Conservation (phyloP, 2,888 invertebrate species). For the Halictus quadricinctus region DNA sequence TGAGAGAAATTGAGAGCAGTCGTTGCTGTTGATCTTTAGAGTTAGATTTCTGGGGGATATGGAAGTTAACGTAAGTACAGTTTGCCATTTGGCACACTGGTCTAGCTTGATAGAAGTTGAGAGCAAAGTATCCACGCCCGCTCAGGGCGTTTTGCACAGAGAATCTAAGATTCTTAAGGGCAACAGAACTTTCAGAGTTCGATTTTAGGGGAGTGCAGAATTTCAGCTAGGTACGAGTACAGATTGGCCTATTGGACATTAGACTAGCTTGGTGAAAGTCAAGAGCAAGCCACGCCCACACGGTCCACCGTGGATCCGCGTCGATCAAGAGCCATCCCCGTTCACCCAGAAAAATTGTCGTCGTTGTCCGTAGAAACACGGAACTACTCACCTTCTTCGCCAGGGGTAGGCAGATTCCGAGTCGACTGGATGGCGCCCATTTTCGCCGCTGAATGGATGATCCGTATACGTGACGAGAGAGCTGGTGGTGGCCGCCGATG, state of each 20-base stretch:
- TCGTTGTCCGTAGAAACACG: constrained; percentile 2
- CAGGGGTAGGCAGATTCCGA: constrained; percentile 81
- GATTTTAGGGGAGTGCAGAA: too few relatives aligned
- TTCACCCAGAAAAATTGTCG: constrained; percentile 19
- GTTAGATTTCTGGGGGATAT: not conserved
- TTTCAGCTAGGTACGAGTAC: not conserved
- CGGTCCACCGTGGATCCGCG: not conserved
- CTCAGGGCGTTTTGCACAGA: too few relatives aligned
- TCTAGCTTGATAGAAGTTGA: not conserved
- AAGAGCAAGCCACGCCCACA: not conserved
- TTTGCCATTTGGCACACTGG: not conserved
- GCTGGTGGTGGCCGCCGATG: constrained; percentile 56
- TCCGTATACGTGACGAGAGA: constrained; percentile 62
- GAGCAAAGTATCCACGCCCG: not conserved
- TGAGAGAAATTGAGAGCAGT: too few relatives aligned
- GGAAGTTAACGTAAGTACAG: not conserved
- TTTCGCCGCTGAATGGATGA: constrained; percentile 67
- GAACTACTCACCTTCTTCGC: constrained; percentile 82
- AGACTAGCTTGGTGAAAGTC: not conserved
- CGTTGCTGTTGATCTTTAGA: too few relatives aligned
- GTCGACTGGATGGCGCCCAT: constrained; percentile 84
- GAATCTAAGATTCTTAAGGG: too few relatives aligned
- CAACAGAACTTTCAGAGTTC: too few relatives aligned
- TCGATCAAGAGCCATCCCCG: not conserved
- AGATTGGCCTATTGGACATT: not conserved